phyloP scores from a whole-genome alignment of 2,888 invertebrate species.

The Stenurella melanura region DNA sequence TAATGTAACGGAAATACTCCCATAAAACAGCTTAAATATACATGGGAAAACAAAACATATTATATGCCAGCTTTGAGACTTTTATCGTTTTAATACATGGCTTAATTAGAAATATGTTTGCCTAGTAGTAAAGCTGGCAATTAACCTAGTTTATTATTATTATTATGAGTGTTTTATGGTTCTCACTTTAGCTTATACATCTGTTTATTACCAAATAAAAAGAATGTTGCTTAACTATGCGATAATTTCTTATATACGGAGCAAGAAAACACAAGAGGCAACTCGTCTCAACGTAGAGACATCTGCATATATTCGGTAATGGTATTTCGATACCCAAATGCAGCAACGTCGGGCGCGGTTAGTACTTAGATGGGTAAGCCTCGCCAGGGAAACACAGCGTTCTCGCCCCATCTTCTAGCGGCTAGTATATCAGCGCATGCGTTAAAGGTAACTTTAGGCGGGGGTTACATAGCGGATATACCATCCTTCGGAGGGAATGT shows the following conservation, averaged over 20 bases:
- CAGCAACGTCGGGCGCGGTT: too few species aligned
- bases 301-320: too few species aligned
- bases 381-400: too few species aligned
- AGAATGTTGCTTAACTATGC: not conserved
- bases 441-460: too few species aligned
- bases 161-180: not conserved
- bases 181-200: not conserved
- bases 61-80: not conserved
- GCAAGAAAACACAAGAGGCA: too few species aligned
- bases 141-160: not conserved
- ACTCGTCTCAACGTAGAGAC: too few species aligned
- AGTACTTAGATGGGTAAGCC: too few species aligned
- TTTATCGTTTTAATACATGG: not conserved
- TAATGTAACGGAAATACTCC: not conserved
- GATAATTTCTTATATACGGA: not conserved
- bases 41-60: not conserved
- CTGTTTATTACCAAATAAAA: not conserved
- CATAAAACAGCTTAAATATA: constrained; percentile 4
- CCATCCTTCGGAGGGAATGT: too few species aligned
- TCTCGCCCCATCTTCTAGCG: too few species aligned
- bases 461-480: too few species aligned
- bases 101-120: constrained; percentile 1
- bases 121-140: not conserved
- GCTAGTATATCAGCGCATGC: too few species aligned
- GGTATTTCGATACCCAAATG: too few species aligned